Evolutionary conservation across 2,888 invertebrate species (phyloP).

Genomic region (Ceraclea dissimilis): DNA sequence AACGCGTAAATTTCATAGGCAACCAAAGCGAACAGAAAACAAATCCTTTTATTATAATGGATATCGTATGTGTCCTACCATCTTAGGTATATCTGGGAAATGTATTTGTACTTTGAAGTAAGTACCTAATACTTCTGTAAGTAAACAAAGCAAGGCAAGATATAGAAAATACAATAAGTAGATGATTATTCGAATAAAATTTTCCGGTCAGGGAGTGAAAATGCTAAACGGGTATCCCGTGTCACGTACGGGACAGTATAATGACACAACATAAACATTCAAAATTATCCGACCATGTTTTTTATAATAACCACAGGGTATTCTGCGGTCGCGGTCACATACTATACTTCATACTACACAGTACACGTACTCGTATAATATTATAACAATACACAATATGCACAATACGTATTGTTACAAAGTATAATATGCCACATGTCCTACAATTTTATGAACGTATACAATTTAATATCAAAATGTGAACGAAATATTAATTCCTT

Average conservation of each 20-base stretch:
- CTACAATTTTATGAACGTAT: not conserved
- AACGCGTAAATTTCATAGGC: no score
- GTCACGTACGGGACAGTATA: conserved; percentile 6
- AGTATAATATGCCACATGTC: no score
- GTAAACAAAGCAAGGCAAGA: no score
- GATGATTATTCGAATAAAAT: not conserved
- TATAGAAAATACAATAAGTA: not conserved
- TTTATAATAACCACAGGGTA: conserved; percentile 13
- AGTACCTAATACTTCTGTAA: no score
- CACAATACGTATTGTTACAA: no score
- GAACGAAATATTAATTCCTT: conserved; percentile 2
- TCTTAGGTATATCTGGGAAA: no score
- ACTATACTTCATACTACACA: not conserved
- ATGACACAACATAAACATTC: conserved; percentile 8
- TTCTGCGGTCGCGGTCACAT: conserved; percentile 6
- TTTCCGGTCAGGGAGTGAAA: conserved; percentile 2
- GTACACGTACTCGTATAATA: no score
- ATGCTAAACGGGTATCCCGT: not conserved
- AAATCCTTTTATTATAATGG: no score
- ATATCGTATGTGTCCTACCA: no score
- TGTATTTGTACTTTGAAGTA: no score
- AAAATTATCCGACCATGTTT: conserved; percentile 15
- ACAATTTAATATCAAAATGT: not conserved
- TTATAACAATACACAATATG: no score
- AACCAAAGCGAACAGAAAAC: no score